These are phyloP conservation scores for Anguilla marmorata DNA, from an alignment of 2,797 vertebrate genomes.

Conservation along the genomic window DNA sequence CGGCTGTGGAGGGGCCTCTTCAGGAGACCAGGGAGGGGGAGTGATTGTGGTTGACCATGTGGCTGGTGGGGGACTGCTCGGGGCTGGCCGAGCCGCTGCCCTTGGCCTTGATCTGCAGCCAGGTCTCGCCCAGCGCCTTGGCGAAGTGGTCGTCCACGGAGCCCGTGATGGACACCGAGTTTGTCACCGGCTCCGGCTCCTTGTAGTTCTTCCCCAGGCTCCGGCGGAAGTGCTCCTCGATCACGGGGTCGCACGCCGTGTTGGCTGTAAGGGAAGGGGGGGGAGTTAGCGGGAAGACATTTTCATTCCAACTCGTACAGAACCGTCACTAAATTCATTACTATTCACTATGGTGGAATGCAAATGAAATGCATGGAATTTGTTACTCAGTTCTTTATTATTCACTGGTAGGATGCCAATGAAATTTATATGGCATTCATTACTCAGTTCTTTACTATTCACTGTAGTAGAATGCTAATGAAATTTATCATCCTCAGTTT, in stretches of 20 bases:
- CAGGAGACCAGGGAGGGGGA: conserved; percentile 95
- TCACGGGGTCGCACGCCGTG: conserved; percentile 88
- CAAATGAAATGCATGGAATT: background rate
- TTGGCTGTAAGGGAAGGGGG: conserved; percentile 62
- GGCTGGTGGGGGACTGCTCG: conserved; percentile 87
- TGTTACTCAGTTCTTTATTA: background rate
- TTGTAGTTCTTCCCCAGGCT: conserved; percentile 98
- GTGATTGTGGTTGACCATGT: conserved; percentile 93
- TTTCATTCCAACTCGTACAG: background rate
- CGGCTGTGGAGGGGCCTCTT: conserved; percentile 53
- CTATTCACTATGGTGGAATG: background rate
- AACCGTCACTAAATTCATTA: background rate
- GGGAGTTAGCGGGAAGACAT: background rate
- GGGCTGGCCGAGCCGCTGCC: conserved; percentile 90
- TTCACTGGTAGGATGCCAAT: background rate
- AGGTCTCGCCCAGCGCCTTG: conserved; percentile 96
- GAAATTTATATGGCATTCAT: background rate
- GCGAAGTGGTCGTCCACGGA: conserved; percentile 98
- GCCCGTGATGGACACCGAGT: conserved; percentile 96
- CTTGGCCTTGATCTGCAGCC: conserved; percentile 96
- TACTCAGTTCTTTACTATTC: background rate
- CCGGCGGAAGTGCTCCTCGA: conserved; percentile 97
- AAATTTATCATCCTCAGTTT: background rate
- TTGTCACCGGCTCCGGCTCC: conserved; percentile 89
- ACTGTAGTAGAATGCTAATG: background rate